Evolutionary conservation across 2,113 vertebrate genomes (phyloP).

Genomic region (Saccopteryx bilineata): DNA sequence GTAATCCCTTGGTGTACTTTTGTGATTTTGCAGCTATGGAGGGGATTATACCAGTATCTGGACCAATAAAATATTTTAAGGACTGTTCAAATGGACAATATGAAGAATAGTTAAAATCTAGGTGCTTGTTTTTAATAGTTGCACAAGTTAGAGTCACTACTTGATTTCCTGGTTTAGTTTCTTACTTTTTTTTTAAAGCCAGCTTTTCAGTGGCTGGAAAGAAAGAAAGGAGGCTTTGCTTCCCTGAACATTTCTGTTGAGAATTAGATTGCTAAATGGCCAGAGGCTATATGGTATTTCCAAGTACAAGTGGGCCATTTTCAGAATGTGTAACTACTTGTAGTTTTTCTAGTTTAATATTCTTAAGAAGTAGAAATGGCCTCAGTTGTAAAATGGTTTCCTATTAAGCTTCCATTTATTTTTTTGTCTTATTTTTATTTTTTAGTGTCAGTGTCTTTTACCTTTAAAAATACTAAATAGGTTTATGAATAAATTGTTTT

Average conservation of each 20-base stretch:
- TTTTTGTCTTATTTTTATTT: neutral
- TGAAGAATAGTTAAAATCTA: constrained; percentile 54
- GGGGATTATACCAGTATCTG: constrained; percentile 67
- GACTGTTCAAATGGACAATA: constrained; percentile 37
- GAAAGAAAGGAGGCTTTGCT: constrained; percentile 12
- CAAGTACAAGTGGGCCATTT: constrained; percentile 27
- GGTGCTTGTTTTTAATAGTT: neutral
- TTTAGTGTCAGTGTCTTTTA: constrained; percentile 26
- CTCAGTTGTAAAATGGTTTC: constrained; percentile 46
- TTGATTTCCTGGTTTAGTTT: constrained; percentile 57
- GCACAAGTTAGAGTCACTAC: neutral
- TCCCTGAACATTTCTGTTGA: neutral
- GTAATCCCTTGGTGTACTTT: constrained; percentile 67
- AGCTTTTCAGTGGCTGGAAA: constrained; percentile 51
- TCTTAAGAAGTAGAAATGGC: constrained; percentile 65
- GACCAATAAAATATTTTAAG: constrained; percentile 68
- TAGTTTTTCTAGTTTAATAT: constrained; percentile 49
- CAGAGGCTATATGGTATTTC: constrained; percentile 41
- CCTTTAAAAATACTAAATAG: neutral
- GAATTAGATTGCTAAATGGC: neutral
- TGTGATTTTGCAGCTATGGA: constrained; percentile 57
- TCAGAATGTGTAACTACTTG: neutral
- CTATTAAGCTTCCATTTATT: constrained; percentile 7
- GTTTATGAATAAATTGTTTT: constrained; percentile 65
- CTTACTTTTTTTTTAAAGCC: neutral